Percentiles rank a stretch among this genome's conserved stretches.
phyloP scores from a whole-genome alignment of 2,113 vertebrate genomes.

The Australoheros scitulus region DNA sequence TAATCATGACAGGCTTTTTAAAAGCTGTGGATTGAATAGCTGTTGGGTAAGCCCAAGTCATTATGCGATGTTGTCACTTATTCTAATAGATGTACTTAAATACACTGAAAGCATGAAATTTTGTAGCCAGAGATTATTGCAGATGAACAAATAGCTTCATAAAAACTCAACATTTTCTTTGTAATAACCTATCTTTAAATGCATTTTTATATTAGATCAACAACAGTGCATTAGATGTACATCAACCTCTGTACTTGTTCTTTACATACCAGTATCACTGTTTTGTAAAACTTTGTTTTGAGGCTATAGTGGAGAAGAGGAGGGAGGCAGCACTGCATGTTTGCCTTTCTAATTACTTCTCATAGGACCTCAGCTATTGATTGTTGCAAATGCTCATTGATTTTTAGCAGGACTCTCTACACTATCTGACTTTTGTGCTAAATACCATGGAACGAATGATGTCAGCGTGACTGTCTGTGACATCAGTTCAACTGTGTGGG shows the following conservation, averaged over 20 bases:
- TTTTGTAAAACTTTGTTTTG: slow-evolving; percentile 31
- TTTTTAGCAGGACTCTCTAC: slow-evolving; percentile 60
- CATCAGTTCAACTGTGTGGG: slow-evolving; percentile 1
- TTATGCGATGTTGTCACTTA: background rate
- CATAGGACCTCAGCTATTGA: slow-evolving; percentile 71
- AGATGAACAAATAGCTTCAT: background rate
- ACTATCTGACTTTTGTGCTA: slow-evolving; percentile 61
- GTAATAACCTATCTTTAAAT: background rate
- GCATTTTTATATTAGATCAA: background rate
- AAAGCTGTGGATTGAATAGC: background rate
- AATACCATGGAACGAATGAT: slow-evolving; percentile 57
- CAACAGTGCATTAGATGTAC: background rate
- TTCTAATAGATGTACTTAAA: background rate
- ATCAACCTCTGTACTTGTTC: background rate
- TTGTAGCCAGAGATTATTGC: background rate
- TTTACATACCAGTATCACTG: background rate
- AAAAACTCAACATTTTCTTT: background rate
- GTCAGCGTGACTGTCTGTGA: slow-evolving; percentile 35
- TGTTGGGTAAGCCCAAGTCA: background rate
- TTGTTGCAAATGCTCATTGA: slow-evolving; percentile 75
- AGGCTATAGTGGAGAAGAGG: slow-evolving; percentile 15
- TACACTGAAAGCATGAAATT: background rate
- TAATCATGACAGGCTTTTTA: background rate
- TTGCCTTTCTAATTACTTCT: slow-evolving; percentile 77
- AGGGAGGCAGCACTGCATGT: slow-evolving; percentile 41